phyloP scores from a whole-genome alignment of 1,140 invertebrate species.

The Pseudomyrmex pallidus region DNA sequence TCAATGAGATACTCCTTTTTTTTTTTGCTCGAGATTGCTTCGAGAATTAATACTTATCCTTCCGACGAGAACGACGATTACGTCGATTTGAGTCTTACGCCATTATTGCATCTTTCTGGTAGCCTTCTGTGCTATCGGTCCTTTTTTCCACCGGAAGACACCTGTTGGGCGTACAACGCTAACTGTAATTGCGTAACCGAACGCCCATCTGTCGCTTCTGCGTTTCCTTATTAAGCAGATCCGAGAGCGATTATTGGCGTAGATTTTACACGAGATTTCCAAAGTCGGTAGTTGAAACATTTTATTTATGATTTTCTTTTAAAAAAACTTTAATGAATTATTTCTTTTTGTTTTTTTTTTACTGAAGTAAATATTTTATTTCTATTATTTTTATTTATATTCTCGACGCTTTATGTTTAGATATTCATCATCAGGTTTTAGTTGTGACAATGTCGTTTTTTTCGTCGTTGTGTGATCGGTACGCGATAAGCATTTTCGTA shows the following conservation, averaged over 20 bases:
- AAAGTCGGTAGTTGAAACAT: neutral
- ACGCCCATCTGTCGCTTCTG: conserved; percentile 78
- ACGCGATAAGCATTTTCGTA: neutral
- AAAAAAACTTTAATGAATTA: too few species aligned
- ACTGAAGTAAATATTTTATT: too few species aligned
- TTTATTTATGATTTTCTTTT: too few species aligned
- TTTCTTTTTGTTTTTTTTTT: too few species aligned
- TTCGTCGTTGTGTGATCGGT: neutral
- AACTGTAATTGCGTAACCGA: conserved; percentile 80
- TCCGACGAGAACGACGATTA: neutral
- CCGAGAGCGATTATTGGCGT: neutral
- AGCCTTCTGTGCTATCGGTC: neutral
- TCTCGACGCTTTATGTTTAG: neutral
- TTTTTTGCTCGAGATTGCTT: conserved; percentile 13
- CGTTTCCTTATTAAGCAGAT: conserved; percentile 59
- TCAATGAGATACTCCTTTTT: conserved; percentile 25
- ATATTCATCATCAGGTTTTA: neutral
- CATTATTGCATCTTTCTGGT: conserved; percentile 45
- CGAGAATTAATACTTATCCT: conserved; percentile 15
- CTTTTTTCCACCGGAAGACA: conserved; percentile 78
- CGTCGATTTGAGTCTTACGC: conserved; percentile 25
- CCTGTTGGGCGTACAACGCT: conserved; percentile 79
- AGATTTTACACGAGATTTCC: conserved; percentile 17
- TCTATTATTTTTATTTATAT: neutral
- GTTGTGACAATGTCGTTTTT: neutral